Conservation (phyloP, 2,113 vertebrate species). For the Arizona elegans region DNA sequence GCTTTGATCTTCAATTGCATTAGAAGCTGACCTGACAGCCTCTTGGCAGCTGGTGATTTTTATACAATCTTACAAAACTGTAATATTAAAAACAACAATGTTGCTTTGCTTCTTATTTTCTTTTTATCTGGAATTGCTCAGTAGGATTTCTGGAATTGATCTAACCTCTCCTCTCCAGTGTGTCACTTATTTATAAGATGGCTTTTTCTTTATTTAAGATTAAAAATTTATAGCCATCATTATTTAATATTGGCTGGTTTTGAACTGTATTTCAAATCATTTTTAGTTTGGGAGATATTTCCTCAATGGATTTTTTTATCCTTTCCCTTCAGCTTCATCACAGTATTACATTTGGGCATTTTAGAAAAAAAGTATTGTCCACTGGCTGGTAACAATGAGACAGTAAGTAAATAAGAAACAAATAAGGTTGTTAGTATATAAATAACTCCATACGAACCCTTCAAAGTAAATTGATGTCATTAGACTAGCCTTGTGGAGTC, state of each 20-base stretch:
- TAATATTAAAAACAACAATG: constrained; percentile 19
- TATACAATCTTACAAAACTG: constrained; percentile 35
- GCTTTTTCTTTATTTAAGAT: background rate
- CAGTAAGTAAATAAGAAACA: background rate
- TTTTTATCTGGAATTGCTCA: constrained; percentile 29
- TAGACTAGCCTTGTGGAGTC: background rate
- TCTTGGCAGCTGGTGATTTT: constrained; percentile 45
- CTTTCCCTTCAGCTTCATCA: no score
- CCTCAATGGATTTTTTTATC: background rate
- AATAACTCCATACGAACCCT: background rate
- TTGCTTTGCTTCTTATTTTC: constrained; percentile 17
- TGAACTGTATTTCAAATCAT: background rate
- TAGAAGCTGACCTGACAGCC: constrained; percentile 47
- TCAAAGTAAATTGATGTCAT: background rate
- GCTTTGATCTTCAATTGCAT: constrained; percentile 55
- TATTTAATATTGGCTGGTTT: background rate
- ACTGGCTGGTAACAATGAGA: background rate
- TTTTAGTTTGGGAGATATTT: background rate
- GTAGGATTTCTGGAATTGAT: background rate
- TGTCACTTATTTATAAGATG: background rate
- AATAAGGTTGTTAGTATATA: background rate
- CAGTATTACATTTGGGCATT: background rate
- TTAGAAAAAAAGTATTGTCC: background rate
- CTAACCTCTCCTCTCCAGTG: background rate
- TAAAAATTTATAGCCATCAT: background rate